phyloP scores from a whole-genome alignment of 1,140 invertebrate genomes.

The Bombus superbus region DNA sequence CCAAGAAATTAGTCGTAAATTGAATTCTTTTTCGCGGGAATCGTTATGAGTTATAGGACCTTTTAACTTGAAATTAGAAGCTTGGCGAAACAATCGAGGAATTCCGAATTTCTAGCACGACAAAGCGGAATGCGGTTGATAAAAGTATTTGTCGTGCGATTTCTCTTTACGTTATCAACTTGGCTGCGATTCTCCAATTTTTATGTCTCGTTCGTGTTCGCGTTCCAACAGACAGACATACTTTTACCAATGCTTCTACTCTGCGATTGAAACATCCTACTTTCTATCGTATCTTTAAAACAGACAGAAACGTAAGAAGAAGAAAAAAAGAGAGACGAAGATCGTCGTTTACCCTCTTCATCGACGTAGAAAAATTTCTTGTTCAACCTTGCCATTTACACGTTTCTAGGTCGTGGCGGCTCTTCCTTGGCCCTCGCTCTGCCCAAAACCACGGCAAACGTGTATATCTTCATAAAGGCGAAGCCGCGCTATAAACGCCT shows the following conservation, averaged over 20 bases:
- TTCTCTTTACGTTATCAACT: not conserved
- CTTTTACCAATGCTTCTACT: no score
- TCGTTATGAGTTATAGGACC: not conserved
- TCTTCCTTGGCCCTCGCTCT: not conserved
- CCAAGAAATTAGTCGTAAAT: not conserved
- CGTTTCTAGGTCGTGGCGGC: not conserved
- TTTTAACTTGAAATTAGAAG: not conserved
- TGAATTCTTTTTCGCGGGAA: not conserved
- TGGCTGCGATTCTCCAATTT: not conserved
- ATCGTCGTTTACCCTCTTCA: not conserved
- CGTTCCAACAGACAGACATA: no score
- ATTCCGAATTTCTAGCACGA: not conserved
- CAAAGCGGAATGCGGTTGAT: not conserved
- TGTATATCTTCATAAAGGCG: not conserved
- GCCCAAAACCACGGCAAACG: accelerated
- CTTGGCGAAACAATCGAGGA: not conserved
- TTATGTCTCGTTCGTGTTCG: not conserved
- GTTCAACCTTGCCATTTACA: not conserved
- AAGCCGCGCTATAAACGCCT: not conserved
- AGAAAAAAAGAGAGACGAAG: not conserved
- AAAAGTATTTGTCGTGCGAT: not conserved
- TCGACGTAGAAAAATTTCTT: not conserved
- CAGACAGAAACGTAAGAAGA: no score
- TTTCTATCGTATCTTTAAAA: not conserved
- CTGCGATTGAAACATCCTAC: no score